Evolutionary conservation across 1,140 invertebrate species (phyloP).

Genomic region (Aleiodes sp.): DNA sequence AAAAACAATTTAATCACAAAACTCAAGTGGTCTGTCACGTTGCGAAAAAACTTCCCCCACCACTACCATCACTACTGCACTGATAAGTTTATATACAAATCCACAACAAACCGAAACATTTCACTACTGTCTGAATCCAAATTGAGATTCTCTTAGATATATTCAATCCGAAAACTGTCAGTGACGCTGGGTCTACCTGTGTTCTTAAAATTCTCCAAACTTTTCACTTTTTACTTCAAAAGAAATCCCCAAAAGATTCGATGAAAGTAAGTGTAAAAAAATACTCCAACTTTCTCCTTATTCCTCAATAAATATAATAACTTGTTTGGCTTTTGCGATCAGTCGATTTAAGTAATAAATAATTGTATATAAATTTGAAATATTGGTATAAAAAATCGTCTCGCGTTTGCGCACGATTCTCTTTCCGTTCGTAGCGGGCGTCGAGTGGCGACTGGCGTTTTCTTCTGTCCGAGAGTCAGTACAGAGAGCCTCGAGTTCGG

Average conservation of each 20-base stretch:
- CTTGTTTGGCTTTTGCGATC: background rate
- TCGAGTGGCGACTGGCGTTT: slow-evolving; percentile 64
- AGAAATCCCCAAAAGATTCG: background rate
- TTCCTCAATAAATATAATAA: no score
- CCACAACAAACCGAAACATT: background rate
- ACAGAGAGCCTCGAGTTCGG: slow-evolving; percentile 26
- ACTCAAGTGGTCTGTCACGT: slow-evolving; percentile 4
- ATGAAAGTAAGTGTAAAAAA: background rate
- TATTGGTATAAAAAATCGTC: background rate
- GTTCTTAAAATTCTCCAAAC: background rate
- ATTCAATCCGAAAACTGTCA: background rate
- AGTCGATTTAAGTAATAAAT: background rate
- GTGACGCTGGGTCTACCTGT: background rate
- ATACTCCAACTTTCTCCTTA: no score
- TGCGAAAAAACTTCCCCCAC: slow-evolving; percentile 17
- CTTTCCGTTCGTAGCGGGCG: slow-evolving; percentile 56
- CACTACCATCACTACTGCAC: slow-evolving; percentile 7
- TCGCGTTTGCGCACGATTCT: slow-evolving; percentile 41
- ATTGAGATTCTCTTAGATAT: no score
- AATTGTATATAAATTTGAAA: background rate
- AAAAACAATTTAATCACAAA: slow-evolving; percentile 7
- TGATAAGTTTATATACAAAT: background rate
- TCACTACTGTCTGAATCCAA: background rate
- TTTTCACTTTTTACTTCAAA: background rate
- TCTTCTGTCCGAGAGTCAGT: slow-evolving; percentile 40